These are phyloP conservation scores for Campoplex capitator DNA, from an alignment of 2,888 invertebrate genomes.

Conservation along the genomic window DNA sequence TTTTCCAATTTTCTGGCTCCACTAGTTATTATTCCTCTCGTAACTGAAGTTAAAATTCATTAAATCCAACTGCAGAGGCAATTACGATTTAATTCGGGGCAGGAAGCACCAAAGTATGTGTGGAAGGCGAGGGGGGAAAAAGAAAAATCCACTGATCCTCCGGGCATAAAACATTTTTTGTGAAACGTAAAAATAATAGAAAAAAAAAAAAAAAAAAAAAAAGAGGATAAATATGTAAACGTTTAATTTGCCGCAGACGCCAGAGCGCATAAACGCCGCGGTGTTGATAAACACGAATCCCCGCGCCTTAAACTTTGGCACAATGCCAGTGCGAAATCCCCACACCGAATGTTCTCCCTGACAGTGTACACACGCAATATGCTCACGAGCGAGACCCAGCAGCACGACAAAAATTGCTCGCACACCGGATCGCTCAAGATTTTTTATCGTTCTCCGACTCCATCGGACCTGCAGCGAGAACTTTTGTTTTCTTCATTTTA, in stretches of 20 bases:
- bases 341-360: constrained; percentile 23
- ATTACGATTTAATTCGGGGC: constrained; percentile 8
- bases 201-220: constrained; percentile 22
- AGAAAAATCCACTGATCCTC: background rate
- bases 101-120: background rate
- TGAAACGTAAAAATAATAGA: background rate
- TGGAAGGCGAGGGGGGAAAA: background rate
- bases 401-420: constrained; percentile 2
- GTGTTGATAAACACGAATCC: constrained; percentile 74
- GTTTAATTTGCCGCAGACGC: background rate
- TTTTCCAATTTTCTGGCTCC: background rate
- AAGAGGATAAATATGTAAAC: constrained; percentile 3
- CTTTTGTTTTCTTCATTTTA: background rate
- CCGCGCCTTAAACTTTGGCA: constrained; percentile 68
- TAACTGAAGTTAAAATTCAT: background rate
- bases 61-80: background rate
- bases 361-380: constrained; percentile 41
- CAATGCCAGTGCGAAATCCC: constrained; percentile 12
- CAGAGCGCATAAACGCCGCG: constrained; percentile 57
- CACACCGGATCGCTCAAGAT: background rate
- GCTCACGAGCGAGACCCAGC: background rate
- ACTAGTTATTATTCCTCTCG: background rate
- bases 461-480: background rate
- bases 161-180: constrained; percentile 21
- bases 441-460: background rate